Evolutionary conservation across 2,113 vertebrate species (phyloP), one percentile per base, ranked within the genome.

Genomic region (Chaetodon auriga): DNA sequence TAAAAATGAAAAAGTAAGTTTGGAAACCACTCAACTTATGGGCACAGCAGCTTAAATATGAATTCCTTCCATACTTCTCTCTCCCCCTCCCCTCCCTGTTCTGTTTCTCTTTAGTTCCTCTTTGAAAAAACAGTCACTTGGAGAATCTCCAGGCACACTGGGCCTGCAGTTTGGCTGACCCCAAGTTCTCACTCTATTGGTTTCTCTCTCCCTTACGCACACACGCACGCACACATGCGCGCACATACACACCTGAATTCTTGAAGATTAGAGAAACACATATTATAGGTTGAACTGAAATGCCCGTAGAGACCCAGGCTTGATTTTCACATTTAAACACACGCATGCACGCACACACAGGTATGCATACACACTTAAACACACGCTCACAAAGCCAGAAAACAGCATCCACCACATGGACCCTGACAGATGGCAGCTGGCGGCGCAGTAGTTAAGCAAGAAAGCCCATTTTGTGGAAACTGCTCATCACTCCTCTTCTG

Each of bases 131-230:
- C 57, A 85, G 58, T 78, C 81, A 81, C 81, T 92, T 92, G 91
- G 90, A 93, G 84, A 80, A 68, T 66, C 77, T 93, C 91, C 92
- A 90, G 81, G 76, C 86, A 87, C 86, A 87, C 85, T 90, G 85
- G 87, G 92, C 83, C 86, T 90, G 86, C 84, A 88, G 92, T 74
- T 84, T 87, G 83, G 77, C 87, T 92, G 91, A 93, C 90, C 85
- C 84, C 71, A 63, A 68, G 75, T 82, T 90, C 75, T 82, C 88
- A 73, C 86, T 84, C 78, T 84, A 75, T 82, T 73, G 41, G 77
- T 90, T 77, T 83, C 63, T 79, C 75, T 69, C 80, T 45, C 64
- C 12, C 57, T 43, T 3, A 74, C 75, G 65, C 75, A 61, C 66
- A 65, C 64, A 63, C 57, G 72, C 19, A 43, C 49, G 25, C 66